phyloP scores from a whole-genome alignment of 2,113 vertebrate species.

The Podarcis raffonei region DNA sequence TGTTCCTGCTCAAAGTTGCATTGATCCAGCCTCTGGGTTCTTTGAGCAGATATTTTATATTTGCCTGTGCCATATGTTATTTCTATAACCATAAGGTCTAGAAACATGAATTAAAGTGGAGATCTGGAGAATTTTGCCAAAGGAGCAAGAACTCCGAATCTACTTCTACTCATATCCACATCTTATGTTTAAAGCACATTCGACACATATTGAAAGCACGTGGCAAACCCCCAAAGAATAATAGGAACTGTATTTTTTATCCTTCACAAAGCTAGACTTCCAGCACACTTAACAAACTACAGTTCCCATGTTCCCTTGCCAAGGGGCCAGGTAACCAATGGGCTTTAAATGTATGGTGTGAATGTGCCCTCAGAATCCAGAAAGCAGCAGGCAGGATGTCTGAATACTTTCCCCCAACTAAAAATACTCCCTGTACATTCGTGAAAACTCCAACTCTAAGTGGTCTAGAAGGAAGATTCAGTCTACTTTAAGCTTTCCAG shows the following conservation, averaged over 20 bases:
- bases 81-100: neutral
- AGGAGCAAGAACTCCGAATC: neutral
- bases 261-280: no score
- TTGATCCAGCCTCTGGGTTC: neutral
- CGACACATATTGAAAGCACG: no score
- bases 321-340: no score
- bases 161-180: neutral
- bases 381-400: no score
- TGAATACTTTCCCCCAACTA: no score
- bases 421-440: neutral
- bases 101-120: neutral
- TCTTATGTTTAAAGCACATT: no score
- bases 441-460: neutral
- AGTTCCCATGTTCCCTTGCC: no score
- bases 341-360: no score
- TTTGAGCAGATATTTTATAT: neutral
- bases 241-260: no score
- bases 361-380: no score
- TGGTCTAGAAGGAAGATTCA: neutral
- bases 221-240: no score
- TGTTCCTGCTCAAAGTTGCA: neutral
- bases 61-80: neutral
- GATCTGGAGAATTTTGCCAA: neutral
- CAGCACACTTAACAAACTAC: no score
- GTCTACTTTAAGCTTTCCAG: neutral